Conservation (phyloP, 2,888 invertebrate genomes). For the Fissipunctia ypsillon region DNA sequence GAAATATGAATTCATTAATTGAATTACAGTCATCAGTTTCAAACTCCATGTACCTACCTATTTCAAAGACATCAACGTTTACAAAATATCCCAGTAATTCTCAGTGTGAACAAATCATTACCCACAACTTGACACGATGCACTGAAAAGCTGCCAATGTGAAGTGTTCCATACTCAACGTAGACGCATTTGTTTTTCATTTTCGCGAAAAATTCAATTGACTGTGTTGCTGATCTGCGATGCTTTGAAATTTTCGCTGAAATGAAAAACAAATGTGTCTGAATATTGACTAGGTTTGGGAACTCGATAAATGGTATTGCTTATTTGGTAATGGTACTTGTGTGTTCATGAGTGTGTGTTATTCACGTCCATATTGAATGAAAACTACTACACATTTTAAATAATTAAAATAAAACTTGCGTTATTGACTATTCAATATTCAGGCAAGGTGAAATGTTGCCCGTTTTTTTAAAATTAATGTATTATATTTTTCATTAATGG, state of each 20-base stretch:
- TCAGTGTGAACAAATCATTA: constrained; percentile 37
- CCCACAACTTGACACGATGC: constrained; percentile 31
- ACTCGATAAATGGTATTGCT: constrained; percentile 24
- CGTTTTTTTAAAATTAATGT: neutral
- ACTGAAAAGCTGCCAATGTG: constrained; percentile 46
- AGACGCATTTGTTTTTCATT: constrained; percentile 54
- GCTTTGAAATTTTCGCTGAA: constrained; percentile 49
- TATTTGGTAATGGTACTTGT: constrained; percentile 26
- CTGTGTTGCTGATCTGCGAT: constrained; percentile 53
- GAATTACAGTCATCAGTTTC: neutral
- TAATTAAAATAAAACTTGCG: neutral
- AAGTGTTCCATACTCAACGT: constrained; percentile 43
- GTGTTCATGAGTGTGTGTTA: neutral
- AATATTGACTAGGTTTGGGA: constrained; percentile 34
- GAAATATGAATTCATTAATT: no score
- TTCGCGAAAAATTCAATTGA: constrained; percentile 52
- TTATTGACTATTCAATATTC: neutral
- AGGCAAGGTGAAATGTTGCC: neutral
- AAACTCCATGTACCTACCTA: neutral
- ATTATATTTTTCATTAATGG: neutral
- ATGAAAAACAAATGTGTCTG: constrained; percentile 40
- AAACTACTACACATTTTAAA: neutral
- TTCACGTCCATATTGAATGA: neutral
- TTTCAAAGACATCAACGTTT: constrained; percentile 8
- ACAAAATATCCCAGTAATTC: constrained; percentile 31